Conservation (phyloP, 92 coral and sea anemone species). For the Ricordea florida region DNA sequence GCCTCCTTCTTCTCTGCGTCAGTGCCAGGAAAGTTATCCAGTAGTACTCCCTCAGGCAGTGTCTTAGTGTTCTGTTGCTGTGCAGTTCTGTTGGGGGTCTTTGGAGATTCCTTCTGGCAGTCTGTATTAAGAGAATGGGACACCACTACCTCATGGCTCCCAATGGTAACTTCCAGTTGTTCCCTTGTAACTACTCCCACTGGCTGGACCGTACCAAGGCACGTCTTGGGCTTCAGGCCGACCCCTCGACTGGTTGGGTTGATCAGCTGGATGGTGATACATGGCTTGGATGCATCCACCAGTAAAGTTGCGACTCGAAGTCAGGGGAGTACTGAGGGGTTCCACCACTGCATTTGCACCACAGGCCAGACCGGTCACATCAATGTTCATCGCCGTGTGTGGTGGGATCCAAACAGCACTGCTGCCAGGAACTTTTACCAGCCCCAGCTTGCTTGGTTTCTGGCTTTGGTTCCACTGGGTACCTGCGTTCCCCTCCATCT, state of each 20-base stretch:
- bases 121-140: slow-evolving; percentile 37
- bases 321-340: slow-evolving; percentile 26
- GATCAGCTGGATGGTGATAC: slow-evolving; percentile 25
- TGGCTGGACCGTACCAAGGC: slow-evolving; percentile 38
- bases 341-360: slow-evolving; percentile 49
- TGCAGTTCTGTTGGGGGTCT: slow-evolving; percentile 5
- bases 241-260: slow-evolving; percentile 48
- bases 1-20: slow-evolving; percentile 34
- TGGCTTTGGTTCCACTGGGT: not conserved
- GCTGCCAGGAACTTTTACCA: slow-evolving; percentile 56
- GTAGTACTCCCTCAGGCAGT: slow-evolving; percentile 17
- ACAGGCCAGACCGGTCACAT: slow-evolving; percentile 46
- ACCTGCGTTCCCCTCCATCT: not conserved
- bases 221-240: slow-evolving; percentile 49
- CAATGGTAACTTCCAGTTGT: slow-evolving; percentile 23
- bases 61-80: not conserved
- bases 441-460: slow-evolving; percentile 8
- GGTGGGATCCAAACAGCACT: slow-evolving; percentile 49
- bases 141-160: slow-evolving; percentile 53
- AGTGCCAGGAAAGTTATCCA: slow-evolving; percentile 57
- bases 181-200: slow-evolving; percentile 15
- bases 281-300: slow-evolving; percentile 54
- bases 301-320: slow-evolving; percentile 47
- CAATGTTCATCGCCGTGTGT: not conserved
- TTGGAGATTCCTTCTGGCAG: slow-evolving; percentile 38